Evolutionary conservation across 2,888 invertebrate genomes (phyloP).

Genomic region (Eudemis profundana): DNA sequence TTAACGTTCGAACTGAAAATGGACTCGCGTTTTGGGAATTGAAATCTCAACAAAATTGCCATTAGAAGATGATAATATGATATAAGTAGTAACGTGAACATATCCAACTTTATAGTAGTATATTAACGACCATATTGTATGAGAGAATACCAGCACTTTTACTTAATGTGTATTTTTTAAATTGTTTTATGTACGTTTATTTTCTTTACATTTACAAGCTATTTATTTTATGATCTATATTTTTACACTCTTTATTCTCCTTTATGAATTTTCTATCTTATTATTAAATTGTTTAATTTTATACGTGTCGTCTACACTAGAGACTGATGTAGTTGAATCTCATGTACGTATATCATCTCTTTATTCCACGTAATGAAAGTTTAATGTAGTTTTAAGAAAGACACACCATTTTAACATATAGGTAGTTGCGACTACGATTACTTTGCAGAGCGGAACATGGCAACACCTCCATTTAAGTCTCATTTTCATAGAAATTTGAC

Average conservation of each 20-base stretch:
- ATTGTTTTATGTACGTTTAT: background rate
- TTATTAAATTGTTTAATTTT: background rate
- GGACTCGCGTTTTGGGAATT: too few species aligned
- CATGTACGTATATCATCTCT: background rate
- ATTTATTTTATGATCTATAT: background rate
- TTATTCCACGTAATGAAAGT: background rate
- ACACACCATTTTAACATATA: too few species aligned
- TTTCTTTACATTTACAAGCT: background rate
- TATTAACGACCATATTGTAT: background rate
- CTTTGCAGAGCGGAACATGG: too few species aligned
- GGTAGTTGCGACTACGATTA: too few species aligned
- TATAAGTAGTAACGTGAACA: background rate
- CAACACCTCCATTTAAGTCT: too few species aligned
- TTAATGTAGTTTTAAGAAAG: too few species aligned
- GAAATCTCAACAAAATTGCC: too few species aligned
- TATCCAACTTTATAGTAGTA: background rate
- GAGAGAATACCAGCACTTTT: background rate
- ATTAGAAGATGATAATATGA: background rate
- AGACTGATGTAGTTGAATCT: conserved; percentile 38
- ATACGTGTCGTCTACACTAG: conserved; percentile 39
- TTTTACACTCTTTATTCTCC: background rate
- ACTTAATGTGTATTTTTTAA: background rate
- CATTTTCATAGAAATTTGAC: too few species aligned
- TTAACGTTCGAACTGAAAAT: too few species aligned
- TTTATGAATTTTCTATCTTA: conserved; percentile 5